Percentiles rank a stretch among this genome's conserved stretches.
Conservation (phyloP, 1,140 invertebrate species). For the Metopolophium dirhodum region DNA sequence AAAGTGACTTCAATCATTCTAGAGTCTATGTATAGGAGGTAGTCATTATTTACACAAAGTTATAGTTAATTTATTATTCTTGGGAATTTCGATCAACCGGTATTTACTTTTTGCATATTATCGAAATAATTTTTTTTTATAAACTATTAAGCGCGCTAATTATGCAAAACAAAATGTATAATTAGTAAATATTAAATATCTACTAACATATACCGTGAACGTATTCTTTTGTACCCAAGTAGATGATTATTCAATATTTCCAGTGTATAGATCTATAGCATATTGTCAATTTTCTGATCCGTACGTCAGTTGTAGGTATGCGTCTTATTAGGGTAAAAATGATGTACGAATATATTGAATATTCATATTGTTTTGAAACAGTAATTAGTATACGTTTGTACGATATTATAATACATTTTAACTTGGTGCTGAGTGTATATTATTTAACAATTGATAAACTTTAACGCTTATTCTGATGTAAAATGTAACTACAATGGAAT, state of each 20-base stretch:
- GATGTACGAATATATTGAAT: neutral
- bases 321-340: neutral
- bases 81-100: neutral
- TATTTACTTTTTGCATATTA: neutral
- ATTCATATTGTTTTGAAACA: neutral
- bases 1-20: neutral
- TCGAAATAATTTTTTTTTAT: neutral
- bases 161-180: neutral
- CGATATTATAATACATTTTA: neutral
- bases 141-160: too few relatives aligned
- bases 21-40: neutral
- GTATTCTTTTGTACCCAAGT: neutral
- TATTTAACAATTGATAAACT: slow-evolving; percentile 4
- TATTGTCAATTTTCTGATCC: neutral
- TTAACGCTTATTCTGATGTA: neutral
- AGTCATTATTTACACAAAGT: neutral
- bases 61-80: neutral
- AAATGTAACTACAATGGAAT: neutral
- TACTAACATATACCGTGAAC: too few relatives aligned
- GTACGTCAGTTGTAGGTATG: neutral
- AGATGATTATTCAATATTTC: neutral
- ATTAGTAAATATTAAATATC: neutral
- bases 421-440: neutral
- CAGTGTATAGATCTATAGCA: neutral
- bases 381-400: neutral